Base-by-base conservation (phyloP, 2,113 vertebrate species). In the Noturus placidus region DNA sequence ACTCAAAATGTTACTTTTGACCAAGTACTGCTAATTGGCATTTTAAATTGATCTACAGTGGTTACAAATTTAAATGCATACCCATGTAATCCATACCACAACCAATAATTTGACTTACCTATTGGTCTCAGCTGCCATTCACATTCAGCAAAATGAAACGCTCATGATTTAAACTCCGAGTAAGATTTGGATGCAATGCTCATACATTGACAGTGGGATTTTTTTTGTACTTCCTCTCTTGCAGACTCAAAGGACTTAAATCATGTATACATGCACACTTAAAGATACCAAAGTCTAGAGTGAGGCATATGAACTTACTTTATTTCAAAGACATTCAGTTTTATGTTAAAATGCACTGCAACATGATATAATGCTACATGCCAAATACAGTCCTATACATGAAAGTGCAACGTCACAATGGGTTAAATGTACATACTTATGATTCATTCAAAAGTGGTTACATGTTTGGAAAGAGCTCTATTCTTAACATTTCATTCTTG, bases 391-490 rank as follows among this genome's bases (percentile, higher is more conserved):
- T 94, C 94, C 93, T 93, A 95, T 94, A 96, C 95, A 93, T 94
- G 93, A 95, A 95, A 95, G 94, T 95, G 95, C 95, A 94, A 95
- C 92, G 96, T 97, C 97, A 99, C 97, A 95, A 99, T 96, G 96
- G 95, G 94, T 96, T 94, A 97, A 97, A 95, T 96, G 95, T 96
- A 96, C 89, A 92, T 93, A 94, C 92, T 93, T 92, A 92, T 91
- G 94, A 92, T 92, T 95, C 90, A 91, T 93, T 94, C 92, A 91
- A 82, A 87, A 85, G 79, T 90, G 84, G 84, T 87, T 86, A 88
- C 86, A 90, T 82, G 89, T 91, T 87, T 88, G 86, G 85, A 90
- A 90, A 86, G 83, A 91, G 87, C 76, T 83, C 89, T 89, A 88
- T 82, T 81, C 70, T n/a, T 78, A 90, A 86, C 59, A 84, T 74